Evolutionary conservation across 2,888 invertebrate species (phyloP).

Genomic region (Hyalella azteca): DNA sequence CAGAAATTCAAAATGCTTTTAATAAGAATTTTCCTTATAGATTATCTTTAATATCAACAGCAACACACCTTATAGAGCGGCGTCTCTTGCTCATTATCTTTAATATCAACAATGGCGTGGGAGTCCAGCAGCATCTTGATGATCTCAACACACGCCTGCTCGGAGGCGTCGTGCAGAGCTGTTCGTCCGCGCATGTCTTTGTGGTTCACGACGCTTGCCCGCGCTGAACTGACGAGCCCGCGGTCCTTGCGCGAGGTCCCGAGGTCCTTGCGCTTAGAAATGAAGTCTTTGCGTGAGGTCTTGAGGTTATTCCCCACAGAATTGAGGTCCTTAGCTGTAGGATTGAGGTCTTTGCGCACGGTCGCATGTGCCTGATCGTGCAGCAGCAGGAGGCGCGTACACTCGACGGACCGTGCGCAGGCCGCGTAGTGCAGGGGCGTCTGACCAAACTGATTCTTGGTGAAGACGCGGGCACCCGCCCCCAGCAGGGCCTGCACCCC

Average conservation of each 20-base stretch:
- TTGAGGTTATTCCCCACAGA: too few species aligned
- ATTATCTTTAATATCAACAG: too few species aligned
- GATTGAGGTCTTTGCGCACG: too few species aligned
- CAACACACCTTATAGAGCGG: conserved; percentile 65
- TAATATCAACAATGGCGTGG: conserved; percentile 64
- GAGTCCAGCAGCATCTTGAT: conserved; percentile 63
- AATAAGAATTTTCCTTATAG: too few species aligned
- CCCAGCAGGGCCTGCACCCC: conserved; percentile 52
- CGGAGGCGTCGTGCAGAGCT: conserved; percentile 58
- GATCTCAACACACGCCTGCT: conserved; percentile 42
- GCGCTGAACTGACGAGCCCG: too few species aligned
- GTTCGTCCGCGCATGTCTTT: conserved; percentile 57
- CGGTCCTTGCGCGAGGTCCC: too few species aligned
- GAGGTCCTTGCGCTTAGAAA: too few species aligned
- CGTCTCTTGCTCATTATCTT: conserved; percentile 67
- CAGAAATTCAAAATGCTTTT: too few species aligned
- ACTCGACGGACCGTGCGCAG: conserved; percentile 49
- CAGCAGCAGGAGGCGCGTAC: conserved; percentile 49
- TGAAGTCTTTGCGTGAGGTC: too few species aligned
- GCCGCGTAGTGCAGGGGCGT: conserved; percentile 58
- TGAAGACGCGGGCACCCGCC: conserved; percentile 52
- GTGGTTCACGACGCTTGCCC: conserved; percentile 47
- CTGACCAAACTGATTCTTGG: conserved; percentile 58
- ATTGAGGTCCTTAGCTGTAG: too few species aligned
- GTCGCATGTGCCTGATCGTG: conserved; percentile 16